Base-by-base conservation (phyloP, 2,797 vertebrate species). In the Nannoperca australis region DNA sequence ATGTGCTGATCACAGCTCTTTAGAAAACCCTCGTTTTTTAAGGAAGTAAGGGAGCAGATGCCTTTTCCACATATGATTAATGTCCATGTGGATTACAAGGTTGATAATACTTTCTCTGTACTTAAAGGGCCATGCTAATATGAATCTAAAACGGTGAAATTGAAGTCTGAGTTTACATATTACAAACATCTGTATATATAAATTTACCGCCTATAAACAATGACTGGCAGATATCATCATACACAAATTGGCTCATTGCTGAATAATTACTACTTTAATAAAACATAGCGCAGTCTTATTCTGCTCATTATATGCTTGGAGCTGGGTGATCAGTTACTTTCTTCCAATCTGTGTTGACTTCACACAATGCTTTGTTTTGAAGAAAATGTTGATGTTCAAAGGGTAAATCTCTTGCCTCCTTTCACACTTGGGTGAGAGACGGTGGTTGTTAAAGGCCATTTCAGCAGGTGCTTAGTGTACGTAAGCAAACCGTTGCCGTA, bases 321-420 rank as follows among this genome's bases (percentile, higher is more conserved):
- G 22, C 12, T 24, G 61, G 27, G 40, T 38, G 64, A 44, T 66
- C 8, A 20, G 11, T 54, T 58, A 13, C 56, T 78, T 70, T 53
- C 36, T 22, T 62, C 1, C 58, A 64, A 50, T 55, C 14, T 51
- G 30, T 50, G 34, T 36, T 36, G 34, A 50, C 55, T 45, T 77
- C 73, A 70, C 69, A 61, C 45, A 56, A 61, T 78, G 65, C 66
- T 74, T 61, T 68, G 47, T 79, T 70, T 51, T 50, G 36, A 44
- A 47, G 24, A 18, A 49, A 77, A 63, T 14, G 42, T 8, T 56
- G 6, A 69, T 61, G 36, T 36, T 3, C n/a, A 54, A 10, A 15
- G 30, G 18, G 44, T 40, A 61, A 51, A 34, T 51, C 8, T 53
- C 13, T 20, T 20, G 17, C 51, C 60, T 73, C n/a, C 54, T 61